These are phyloP conservation scores for Sanderia malayensis DNA, from an alignment of 30 jellyfish, hydroid and myxozoan genomes.

Conservation along the genomic window DNA sequence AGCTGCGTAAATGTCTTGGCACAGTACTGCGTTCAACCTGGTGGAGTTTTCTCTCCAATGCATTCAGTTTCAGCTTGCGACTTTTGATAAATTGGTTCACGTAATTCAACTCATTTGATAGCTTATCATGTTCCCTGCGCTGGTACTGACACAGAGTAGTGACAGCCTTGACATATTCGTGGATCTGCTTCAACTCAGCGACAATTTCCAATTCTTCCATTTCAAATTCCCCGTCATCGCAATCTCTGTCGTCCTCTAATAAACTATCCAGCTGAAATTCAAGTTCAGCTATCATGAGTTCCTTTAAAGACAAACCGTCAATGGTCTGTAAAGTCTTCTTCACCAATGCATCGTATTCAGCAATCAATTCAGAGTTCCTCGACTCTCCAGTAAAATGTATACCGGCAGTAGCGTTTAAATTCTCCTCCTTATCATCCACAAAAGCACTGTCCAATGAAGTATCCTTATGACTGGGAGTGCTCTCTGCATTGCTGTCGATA, in stretches of 20 bases:
- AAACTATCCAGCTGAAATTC: slow-evolving; percentile 39
- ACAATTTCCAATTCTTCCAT: slow-evolving; percentile 31
- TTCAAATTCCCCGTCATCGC: slow-evolving; percentile 31
- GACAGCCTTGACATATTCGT: slow-evolving; percentile 41
- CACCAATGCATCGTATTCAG: neutral
- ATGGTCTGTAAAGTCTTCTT: neutral
- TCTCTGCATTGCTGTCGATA: neutral
- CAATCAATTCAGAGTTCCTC: neutral
- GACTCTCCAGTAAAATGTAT: neutral
- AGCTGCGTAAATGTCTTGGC: slow-evolving; percentile 43
- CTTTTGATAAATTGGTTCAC: slow-evolving; percentile 18
- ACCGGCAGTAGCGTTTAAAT: neutral
- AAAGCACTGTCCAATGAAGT: neutral
- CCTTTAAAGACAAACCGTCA: slow-evolving; percentile 29
- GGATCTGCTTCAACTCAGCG: slow-evolving; percentile 34
- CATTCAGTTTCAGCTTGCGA: slow-evolving; percentile 8
- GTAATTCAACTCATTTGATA: slow-evolving; percentile 4
- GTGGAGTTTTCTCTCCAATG: slow-evolving; percentile 15
- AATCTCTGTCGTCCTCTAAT: slow-evolving; percentile 18
- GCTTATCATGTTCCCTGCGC: slow-evolving; percentile 25
- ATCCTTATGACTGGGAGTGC: neutral
- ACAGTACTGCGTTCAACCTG: slow-evolving; percentile 9
- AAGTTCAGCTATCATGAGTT: slow-evolving; percentile 33
- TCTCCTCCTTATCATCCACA: neutral
- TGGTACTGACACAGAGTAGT: slow-evolving; percentile 40